Evolutionary conservation across 2,888 invertebrate genomes (phyloP).

Genomic region (Drepana falcataria): DNA sequence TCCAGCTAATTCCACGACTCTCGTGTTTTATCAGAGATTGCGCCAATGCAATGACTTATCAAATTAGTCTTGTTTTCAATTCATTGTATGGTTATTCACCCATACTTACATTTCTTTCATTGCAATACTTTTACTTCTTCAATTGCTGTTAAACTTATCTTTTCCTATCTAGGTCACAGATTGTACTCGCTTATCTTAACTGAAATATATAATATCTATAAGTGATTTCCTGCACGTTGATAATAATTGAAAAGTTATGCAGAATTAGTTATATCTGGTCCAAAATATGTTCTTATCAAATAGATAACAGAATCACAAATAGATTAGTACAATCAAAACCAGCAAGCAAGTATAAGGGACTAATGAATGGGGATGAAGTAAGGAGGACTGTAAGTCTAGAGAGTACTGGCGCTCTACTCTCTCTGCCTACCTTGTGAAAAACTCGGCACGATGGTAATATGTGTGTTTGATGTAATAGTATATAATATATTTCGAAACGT

Average conservation of each 20-base stretch:
- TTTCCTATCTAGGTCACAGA: not conserved
- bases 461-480: too few relatives aligned
- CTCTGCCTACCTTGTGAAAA: too few relatives aligned
- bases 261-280: not conserved
- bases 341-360: too few relatives aligned
- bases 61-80: not conserved
- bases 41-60: not conserved
- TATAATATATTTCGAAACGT: too few relatives aligned
- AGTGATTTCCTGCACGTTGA: not conserved
- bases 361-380: too few relatives aligned
- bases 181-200: not conserved
- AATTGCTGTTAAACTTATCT: not conserved
- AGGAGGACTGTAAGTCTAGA: too few relatives aligned
- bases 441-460: too few relatives aligned
- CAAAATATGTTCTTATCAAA: not conserved
- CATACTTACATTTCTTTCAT: not conserved
- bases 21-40: slow-evolving; percentile 1
- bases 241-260: too few relatives aligned
- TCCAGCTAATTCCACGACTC: not conserved
- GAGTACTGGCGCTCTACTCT: too few relatives aligned
- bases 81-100: not conserved
- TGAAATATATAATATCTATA: not conserved
- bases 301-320: too few relatives aligned
- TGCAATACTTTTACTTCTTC: not conserved
- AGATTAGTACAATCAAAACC: too few relatives aligned